phyloP scores from a whole-genome alignment of 2,113 vertebrate genomes.

The Callocephalon fimbriatum region DNA sequence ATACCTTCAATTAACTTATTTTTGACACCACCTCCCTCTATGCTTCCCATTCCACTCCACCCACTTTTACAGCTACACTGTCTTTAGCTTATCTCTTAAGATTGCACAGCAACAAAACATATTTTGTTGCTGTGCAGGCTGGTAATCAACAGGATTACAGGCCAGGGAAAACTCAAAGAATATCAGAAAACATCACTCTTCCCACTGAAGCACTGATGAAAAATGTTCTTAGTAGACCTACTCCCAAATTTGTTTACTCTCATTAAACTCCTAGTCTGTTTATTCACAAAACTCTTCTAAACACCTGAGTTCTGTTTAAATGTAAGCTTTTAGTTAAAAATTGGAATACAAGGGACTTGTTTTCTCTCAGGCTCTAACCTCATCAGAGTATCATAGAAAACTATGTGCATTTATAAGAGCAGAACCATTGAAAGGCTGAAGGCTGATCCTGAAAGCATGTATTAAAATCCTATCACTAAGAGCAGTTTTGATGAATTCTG shows the following conservation, averaged over 20 bases:
- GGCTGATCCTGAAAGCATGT: background rate
- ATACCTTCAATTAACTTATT: background rate
- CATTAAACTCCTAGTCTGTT: background rate
- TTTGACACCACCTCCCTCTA: background rate
- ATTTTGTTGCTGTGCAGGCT: background rate
- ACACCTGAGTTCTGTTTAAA: background rate
- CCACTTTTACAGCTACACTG: background rate
- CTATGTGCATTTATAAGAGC: background rate
- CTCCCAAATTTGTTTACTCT: background rate
- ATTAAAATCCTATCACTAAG: background rate
- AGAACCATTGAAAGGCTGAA: background rate
- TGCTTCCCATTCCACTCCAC: background rate
- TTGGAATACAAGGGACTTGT: background rate
- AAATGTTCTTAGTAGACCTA: background rate
- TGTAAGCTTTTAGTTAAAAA: background rate
- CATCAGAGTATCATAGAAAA: background rate
- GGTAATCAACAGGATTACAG: background rate
- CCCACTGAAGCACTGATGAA: background rate
- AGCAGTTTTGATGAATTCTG: background rate
- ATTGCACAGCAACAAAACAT: background rate
- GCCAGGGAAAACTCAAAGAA: background rate
- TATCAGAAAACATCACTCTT: background rate
- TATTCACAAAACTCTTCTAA: background rate
- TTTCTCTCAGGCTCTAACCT: background rate
- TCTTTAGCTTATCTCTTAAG: background rate